phyloP scores from a whole-genome alignment of 2,113 vertebrate genomes.

The Herpetotheres cachinnans region DNA sequence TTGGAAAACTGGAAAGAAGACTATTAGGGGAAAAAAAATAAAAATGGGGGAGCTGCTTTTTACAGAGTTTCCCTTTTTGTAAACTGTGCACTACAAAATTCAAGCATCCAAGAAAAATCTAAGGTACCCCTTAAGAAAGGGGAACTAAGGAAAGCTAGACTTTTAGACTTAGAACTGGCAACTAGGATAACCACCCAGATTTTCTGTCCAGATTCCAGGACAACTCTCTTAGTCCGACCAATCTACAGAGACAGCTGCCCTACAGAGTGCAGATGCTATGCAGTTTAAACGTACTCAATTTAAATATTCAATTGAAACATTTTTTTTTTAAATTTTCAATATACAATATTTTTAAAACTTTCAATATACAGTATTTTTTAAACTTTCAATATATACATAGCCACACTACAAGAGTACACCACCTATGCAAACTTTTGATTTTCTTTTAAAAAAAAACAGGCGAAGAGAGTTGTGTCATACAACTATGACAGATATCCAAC shows the following conservation, averaged over 20 bases:
- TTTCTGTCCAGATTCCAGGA: no score
- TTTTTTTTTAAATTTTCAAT: neutral
- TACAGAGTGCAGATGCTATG: neutral
- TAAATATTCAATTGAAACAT: neutral
- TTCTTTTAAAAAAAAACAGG: neutral
- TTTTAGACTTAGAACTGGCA: neutral
- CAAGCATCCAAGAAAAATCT: neutral
- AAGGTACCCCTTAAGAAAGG: neutral
- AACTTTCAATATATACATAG: neutral
- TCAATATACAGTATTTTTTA: neutral
- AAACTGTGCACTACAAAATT: neutral
- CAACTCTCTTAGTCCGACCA: neutral
- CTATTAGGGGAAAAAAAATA: accelerated
- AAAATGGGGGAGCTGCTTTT: neutral
- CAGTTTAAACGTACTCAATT: neutral
- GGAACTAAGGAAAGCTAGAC: neutral
- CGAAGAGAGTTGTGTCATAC: neutral
- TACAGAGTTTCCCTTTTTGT: neutral
- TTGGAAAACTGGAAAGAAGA: neutral
- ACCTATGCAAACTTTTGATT: neutral
- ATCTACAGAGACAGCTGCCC: neutral
- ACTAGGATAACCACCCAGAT: neutral
- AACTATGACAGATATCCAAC: neutral
- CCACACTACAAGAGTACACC: neutral
- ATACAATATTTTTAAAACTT: neutral